Percentiles rank a stretch among this genome's conserved stretches.
Evolutionary conservation across 2,113 vertebrate genomes (phyloP).

Genomic region (Chrysochloris asiatica): DNA sequence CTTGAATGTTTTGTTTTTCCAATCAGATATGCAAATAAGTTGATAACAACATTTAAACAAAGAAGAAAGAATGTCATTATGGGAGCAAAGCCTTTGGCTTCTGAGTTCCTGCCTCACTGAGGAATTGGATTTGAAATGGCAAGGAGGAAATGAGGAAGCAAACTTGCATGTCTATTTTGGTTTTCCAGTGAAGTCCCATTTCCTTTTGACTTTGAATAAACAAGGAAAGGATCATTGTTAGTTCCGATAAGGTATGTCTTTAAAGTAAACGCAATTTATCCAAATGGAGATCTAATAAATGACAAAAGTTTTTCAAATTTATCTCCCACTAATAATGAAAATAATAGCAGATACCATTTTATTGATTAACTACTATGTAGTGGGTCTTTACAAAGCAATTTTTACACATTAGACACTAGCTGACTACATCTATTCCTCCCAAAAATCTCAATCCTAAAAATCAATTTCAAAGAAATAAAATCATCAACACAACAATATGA

Average conservation of each 20-base stretch:
- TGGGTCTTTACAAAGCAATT: neutral
- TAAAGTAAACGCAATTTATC: conserved; percentile 39
- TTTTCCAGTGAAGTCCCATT: conserved; percentile 38
- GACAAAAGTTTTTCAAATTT: conserved; percentile 18
- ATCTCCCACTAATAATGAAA: neutral
- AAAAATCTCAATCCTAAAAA: neutral
- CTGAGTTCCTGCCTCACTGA: conserved; percentile 11
- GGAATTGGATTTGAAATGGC: conserved; percentile 58
- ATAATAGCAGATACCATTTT: neutral
- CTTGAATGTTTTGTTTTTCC: conserved; percentile 57
- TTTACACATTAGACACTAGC: neutral
- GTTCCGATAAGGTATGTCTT: conserved; percentile 48
- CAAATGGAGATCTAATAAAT: neutral
- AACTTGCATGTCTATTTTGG: conserved; percentile 65
- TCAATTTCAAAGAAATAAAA: neutral
- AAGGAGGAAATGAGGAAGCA: conserved; percentile 32
- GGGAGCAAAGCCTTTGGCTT: neutral
- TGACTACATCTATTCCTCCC: neutral
- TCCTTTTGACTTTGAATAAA: conserved; percentile 69
- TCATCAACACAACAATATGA: fast-evolving
- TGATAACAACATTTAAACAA: conserved; percentile 43
- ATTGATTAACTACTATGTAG: neutral
- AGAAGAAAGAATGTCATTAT: neutral
- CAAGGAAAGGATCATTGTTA: conserved; percentile 56
- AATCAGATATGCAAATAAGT: conserved; percentile 54